Evolutionary conservation across 2,888 invertebrate species (phyloP), one percentile per base, ranked within the genome.

Genomic region (Sinohyriopsis cumingii): DNA sequence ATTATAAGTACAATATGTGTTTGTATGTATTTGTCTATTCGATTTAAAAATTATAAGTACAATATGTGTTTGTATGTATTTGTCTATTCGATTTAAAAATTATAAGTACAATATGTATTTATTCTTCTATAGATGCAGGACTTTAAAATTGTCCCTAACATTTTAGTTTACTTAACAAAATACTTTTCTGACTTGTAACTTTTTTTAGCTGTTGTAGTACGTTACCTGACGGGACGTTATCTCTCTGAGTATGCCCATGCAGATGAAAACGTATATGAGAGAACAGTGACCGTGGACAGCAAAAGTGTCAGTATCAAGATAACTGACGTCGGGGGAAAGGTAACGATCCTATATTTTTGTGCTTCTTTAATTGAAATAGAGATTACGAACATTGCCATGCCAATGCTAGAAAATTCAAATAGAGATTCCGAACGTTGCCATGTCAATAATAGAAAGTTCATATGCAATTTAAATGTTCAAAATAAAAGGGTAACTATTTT

Each of bases 291-390:
- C 2, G 73, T 82, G 15, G 79, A 79, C 55, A 80, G 75, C 45
- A 79, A 77, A 56, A 73, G 70, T 33, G 79, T 81, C 65, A 77
- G 80, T 57, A 63, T 83, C 15, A 79, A 80, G 72, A 74, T 83
- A 45, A 82, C 81, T 67, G 83, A 82, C 69, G 74, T 78, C 56
- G 78, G 81, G 24, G 81, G 81, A 67, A 81, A 81, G 80, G 83
- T 83, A 68, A 55, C 3, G 7, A 65, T 5, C 65, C 19, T 19
- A 28, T 22, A 5, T 53, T 25, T 18, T 9, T 12, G 5, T 45
- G 3, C 20, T 5, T 61, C 33, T 55, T 54, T 5, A 53, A 63
- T 33, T 63, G 12, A 45, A 54, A n/a, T 18, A 63, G 54, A 19
- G 6, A 55, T 63, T 55, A 5, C 7, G 45, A 24, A 7, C 20